phyloP scores from a whole-genome alignment of 1,140 invertebrate species.

The Halyomorpha halys region DNA sequence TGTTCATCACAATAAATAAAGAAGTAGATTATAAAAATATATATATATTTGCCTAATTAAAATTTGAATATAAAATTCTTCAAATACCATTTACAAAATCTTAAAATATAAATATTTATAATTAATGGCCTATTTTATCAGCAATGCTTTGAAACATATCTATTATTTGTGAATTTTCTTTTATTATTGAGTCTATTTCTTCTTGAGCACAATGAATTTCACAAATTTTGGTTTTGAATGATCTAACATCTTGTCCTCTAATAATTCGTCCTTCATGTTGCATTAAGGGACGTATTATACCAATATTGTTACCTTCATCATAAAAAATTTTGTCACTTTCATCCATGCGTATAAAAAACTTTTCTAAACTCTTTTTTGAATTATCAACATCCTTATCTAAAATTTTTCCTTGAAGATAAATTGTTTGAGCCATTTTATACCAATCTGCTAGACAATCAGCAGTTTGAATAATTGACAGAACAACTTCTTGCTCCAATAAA shows the following conservation, averaged over 20 bases:
- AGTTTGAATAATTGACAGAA: constrained; percentile 51
- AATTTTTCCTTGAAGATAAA: constrained; percentile 60
- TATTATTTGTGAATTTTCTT: constrained; percentile 39
- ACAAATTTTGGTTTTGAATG: constrained; percentile 32
- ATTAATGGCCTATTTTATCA: constrained; percentile 12
- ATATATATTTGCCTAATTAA: no score
- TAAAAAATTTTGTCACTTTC: constrained; percentile 32
- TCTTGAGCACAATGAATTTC: no score
- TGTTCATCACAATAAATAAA: no score
- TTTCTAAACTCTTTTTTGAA: constrained; percentile 39
- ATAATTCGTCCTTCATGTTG: constrained; percentile 21
- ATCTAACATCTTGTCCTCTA: constrained; percentile 21
- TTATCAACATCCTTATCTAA: constrained; percentile 57
- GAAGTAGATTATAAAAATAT: no score
- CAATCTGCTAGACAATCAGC: constrained; percentile 67
- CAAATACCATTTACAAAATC: no score
- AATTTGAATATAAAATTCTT: no score
- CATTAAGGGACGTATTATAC: constrained; percentile 20
- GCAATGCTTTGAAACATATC: constrained; percentile 37
- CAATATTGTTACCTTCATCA: constrained; percentile 29
- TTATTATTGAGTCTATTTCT: constrained; percentile 31
- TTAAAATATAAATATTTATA: no score
- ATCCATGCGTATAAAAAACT: constrained; percentile 31
- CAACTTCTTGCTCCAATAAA: constrained; percentile 52
- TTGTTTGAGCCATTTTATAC: constrained; percentile 74